Evolutionary conservation across 2,888 invertebrate species (phyloP).

Genomic region (Chamaedrilus cognettii): DNA sequence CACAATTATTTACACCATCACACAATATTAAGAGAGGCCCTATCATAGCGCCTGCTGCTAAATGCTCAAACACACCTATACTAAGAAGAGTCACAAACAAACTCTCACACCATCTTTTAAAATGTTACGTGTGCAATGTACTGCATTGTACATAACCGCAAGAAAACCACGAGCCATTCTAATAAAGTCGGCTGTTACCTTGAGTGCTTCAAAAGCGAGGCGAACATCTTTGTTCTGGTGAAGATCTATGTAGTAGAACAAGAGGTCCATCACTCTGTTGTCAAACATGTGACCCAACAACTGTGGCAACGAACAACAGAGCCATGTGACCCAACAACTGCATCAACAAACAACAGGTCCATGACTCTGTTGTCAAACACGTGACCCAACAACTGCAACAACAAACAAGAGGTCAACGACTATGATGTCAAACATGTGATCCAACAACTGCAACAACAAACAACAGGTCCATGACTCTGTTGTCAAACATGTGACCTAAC

Average conservation of each 20-base stretch:
- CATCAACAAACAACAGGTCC: conserved; percentile 83
- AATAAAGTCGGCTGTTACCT: no score
- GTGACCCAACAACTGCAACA: conserved; percentile 77
- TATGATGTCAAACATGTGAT: no score
- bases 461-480: conserved; percentile 87
- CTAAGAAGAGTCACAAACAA: no score
- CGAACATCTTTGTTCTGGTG: conserved; percentile 86
- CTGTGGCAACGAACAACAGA: conserved; percentile 63
- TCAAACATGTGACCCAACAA: conserved; percentile 92
- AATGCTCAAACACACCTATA: no score
- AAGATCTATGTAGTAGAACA: conserved; percentile 87
- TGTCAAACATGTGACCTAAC: conserved; percentile 89
- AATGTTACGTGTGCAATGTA: neutral
- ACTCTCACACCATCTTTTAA: neutral
- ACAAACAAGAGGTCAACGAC: no score
- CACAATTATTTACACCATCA: no score
- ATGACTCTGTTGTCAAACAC: conserved; percentile 93
- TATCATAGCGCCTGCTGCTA: no score
- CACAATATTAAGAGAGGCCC: no score
- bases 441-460: no score
- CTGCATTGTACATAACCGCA: neutral
- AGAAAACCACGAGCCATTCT: no score
- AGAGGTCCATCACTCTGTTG: conserved; percentile 85
- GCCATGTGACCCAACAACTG: no score
- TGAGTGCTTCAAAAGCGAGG: conserved; percentile 93